Percentiles rank a stretch among this genome's conserved stretches.
Evolutionary conservation across 2,888 invertebrate genomes (phyloP).

Genomic region (Liodrosophila aerea): DNA sequence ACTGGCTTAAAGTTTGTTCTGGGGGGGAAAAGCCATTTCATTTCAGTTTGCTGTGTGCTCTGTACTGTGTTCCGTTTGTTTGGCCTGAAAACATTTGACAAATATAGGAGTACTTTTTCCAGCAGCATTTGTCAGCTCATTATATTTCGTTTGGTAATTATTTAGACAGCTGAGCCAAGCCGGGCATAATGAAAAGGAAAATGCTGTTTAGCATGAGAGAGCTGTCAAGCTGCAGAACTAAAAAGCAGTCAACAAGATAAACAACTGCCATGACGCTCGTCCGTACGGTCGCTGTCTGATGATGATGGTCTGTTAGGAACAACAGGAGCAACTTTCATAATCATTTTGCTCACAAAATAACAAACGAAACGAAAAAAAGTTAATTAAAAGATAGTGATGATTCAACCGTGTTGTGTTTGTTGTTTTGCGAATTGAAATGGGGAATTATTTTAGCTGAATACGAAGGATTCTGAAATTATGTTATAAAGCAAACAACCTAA

Average conservation of each 20-base stretch:
- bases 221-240: conserved; percentile 48
- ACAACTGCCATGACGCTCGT: conserved; percentile 26
- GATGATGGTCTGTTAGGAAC: conserved; percentile 17
- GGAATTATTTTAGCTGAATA: conserved; percentile 19
- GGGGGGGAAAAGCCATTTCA: conserved; percentile 5
- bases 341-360: conserved; percentile 18
- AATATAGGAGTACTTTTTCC: conserved; percentile 23
- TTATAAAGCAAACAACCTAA: conserved; percentile 21
- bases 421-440: conserved; percentile 24
- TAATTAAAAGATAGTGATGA: conserved; percentile 58
- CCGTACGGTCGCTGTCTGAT: conserved; percentile 2
- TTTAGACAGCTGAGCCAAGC: conserved; percentile 29
- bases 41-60: conserved; percentile 20
- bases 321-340: conserved; percentile 30
- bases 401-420: conserved; percentile 17
- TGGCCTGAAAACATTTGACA: conserved; percentile 10
- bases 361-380: conserved; percentile 37
- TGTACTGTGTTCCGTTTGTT: too few relatives aligned
- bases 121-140: conserved; percentile 20
- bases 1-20: conserved; percentile 17
- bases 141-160: conserved; percentile 23
- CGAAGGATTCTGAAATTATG: conserved; percentile 17
- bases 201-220: conserved; percentile 46
- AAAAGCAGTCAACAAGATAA: conserved; percentile 58
- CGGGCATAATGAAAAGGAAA: conserved; percentile 39